Base-by-base conservation (phyloP, 2,888 invertebrate genomes). In the Linyphia triangularis region DNA sequence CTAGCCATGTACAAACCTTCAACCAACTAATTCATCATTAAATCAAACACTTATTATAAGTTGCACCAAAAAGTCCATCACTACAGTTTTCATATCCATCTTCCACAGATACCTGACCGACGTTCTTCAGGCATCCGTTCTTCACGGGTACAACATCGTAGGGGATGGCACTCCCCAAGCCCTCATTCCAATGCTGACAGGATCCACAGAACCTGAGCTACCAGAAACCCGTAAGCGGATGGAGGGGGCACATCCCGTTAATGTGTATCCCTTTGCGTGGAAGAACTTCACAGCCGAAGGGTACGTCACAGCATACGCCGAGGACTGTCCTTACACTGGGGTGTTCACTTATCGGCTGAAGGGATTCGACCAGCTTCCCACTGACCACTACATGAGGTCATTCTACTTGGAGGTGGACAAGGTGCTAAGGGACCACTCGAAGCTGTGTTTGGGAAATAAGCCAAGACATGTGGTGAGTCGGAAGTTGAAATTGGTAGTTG, bases 291-390 rank as follows among this genome's bases (percentile, higher is more conserved):
- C 91, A 22, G 90, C 92, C 5, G 90, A 78, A 84, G 90, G 90
- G 26, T 91, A 90, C 59, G 91, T 95, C 30, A 96, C 97, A 1
- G 96, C 96, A 0, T 98, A 96, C 92, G 96, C 96, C 91, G 98
- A 99, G 92, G 98, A 99, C 92, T 95, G 95, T 91, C 96, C 97
- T 0, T 93, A 94, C 91, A 95, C 96, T 28, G 98, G 98, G 0
- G 97, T 97, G 0, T 99, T 98, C 92, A 97, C 97, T 1, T 97
- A 97, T 92, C 94, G 98, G 9, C 94, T 98, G 92, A 96, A 96
- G 90, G 98, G 98, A 0, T 98, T 98, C 92, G 93, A 94, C 43
- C 93, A 94, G 2, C 95, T 95, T 91, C 98, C 98, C 0, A 97
- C 98, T 0, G 96, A 98, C 93, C 98, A 98, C 92, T 98, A 97